Conservation (phyloP, 2,113 vertebrate species). For the Sinocyclocheilus grahami region DNA sequence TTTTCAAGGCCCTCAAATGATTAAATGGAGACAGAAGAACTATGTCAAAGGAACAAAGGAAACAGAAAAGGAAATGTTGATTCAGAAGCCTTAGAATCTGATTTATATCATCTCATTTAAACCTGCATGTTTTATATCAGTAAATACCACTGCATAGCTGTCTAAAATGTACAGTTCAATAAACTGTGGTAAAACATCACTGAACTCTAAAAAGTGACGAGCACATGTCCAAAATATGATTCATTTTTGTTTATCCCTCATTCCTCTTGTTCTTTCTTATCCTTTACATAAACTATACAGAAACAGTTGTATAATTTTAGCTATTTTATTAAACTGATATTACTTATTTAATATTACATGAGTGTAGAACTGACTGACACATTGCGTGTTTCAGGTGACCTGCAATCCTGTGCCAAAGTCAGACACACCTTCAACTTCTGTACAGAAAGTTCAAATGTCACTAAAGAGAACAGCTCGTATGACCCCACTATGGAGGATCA, state of each 20-base stretch:
- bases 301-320: not conserved
- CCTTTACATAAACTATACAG: not conserved
- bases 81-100: not conserved
- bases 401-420: constrained; percentile 58
- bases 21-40: not conserved
- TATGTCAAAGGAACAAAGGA: not conserved
- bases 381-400: constrained; percentile 58
- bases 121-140: not conserved
- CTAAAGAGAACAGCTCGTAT: constrained; percentile 69
- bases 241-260: constrained; percentile 11
- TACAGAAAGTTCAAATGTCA: not conserved
- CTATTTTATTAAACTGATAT: not conserved
- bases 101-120: not conserved
- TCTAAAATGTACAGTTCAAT: not conserved
- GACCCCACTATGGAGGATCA: constrained; percentile 78
- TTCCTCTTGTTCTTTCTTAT: constrained; percentile 30
- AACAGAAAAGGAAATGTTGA: not conserved
- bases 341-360: not conserved
- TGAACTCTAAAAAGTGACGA: not conserved
- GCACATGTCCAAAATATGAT: not conserved
- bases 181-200: not conserved
- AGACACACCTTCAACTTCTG: constrained; percentile 26
- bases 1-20: constrained; percentile 1
- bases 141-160: not conserved
- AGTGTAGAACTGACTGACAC: not conserved